Evolutionary conservation across 2,797 vertebrate genomes (phyloP), one percentile per base, ranked within the genome.

Genomic region (Salarias fasciatus): DNA sequence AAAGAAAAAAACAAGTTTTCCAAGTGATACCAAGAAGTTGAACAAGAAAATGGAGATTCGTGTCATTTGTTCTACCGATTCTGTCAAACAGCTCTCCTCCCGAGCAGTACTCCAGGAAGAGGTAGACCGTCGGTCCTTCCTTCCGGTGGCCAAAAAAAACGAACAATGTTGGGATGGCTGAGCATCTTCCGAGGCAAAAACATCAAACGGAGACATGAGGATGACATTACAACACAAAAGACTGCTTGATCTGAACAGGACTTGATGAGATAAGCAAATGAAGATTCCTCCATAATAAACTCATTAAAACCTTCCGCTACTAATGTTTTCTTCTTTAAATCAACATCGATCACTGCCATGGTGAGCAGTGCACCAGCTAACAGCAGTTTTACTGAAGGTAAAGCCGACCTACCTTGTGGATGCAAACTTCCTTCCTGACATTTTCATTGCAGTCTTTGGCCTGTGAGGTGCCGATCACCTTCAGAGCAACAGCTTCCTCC

Each of bases 11-110:
- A n/a, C n/a, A n/a, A 24, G 18, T 24, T 24, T 24, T 2, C 24
- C 18, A 3, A 3, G 2, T 24, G 18, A 24, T 24, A 2, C 2
- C 2, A 24, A 24, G 18, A 24, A 3, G n/a, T n/a, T n/a, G n/a
- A n/a, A n/a, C n/a, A n/a, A n/a, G n/a, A n/a, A n/a, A n/a, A n/a
- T n/a, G n/a, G 24, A 24, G 13, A 11, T 15, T 0, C 2, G 18
- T 2, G 40, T 4, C 11, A 1, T 46, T 0, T 2, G 18, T 38
- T 89, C 88, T 87, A 98, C 96, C 97, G 2, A 99, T 99, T 61
- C 96, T 91, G 75, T 99, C 97, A n/a, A 99, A 99, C 63, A 99
- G 95, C 76, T 99, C 97, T 5, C 97, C 97, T 3, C 97, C 97
- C 0, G 94, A 94, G 90, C 97, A 99, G 85, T 99, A 99, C 72